Percentiles rank a stretch among this genome's conserved stretches.
Evolutionary conservation across 2,797 vertebrate species (phyloP).

Genomic region (Halcyon chelicuti): DNA sequence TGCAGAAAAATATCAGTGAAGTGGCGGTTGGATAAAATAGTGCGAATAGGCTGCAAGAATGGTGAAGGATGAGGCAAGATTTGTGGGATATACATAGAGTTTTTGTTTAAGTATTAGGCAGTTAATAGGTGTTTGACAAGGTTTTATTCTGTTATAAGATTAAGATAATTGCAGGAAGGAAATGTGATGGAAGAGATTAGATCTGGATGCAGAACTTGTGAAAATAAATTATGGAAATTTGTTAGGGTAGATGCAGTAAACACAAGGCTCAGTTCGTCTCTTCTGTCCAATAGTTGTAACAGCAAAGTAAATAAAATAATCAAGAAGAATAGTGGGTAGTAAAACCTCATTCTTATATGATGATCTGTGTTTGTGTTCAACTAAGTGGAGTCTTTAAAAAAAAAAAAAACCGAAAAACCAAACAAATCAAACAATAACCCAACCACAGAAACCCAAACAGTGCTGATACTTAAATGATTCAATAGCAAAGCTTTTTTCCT

Average conservation of each 20-base stretch:
- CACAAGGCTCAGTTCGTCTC: neutral
- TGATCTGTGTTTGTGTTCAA: neutral
- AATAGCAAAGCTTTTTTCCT: neutral
- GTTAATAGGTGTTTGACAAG: neutral
- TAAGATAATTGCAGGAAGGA: slow-evolving; percentile 1
- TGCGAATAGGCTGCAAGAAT: neutral
- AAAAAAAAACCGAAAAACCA: neutral
- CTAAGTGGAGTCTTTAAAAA: neutral
- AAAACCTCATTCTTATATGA: neutral
- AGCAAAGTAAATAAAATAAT: neutral
- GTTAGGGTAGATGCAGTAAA: neutral
- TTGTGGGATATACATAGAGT: neutral
- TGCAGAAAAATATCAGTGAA: neutral
- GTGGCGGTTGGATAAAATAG: neutral
- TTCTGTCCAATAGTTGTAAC: neutral
- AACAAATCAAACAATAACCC: accelerated
- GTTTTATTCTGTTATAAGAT: neutral
- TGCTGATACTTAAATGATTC: neutral
- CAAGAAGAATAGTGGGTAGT: neutral
- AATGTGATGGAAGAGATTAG: neutral
- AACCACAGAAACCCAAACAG: neutral
- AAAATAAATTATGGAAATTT: neutral
- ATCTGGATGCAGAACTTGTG: neutral
- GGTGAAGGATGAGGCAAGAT: neutral
- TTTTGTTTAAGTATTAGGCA: neutral